phyloP scores from a whole-genome alignment of 53 echinoderm and acorn worm genomes.

The Echinometra lucunter region DNA sequence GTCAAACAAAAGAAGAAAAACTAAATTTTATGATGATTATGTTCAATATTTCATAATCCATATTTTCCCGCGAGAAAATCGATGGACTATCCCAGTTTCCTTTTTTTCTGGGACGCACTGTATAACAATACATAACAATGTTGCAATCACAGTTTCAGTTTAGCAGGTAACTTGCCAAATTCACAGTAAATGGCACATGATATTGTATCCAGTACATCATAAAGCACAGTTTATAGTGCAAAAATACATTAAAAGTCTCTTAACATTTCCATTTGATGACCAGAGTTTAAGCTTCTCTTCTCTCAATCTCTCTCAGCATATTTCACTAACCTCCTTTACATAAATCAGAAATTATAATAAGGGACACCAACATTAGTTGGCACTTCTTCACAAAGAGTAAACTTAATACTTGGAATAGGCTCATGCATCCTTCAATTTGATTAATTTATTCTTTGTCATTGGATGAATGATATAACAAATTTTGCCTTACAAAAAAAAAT shows the following conservation, averaged over 20 bases:
- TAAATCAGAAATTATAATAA: slow-evolving; percentile 16
- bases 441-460: slow-evolving; percentile 16
- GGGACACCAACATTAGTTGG: slow-evolving; percentile 17
- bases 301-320: slow-evolving; percentile 17
- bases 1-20: slow-evolving; percentile 41
- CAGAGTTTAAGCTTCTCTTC: slow-evolving; percentile 17
- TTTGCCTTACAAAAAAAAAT: slow-evolving; percentile 16
- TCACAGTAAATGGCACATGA: slow-evolving; percentile 17
- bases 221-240: slow-evolving; percentile 17
- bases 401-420: slow-evolving; percentile 17
- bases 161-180: slow-evolving; percentile 17
- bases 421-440: slow-evolving; percentile 17
- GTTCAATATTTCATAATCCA: slow-evolving; percentile 44
- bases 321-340: slow-evolving; percentile 17
- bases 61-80: slow-evolving; percentile 48
- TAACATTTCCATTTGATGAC: slow-evolving; percentile 16
- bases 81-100: slow-evolving; percentile 41
- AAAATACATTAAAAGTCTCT: slow-evolving; percentile 16
- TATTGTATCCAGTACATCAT: slow-evolving; percentile 16
- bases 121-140: slow-evolving; percentile 27
- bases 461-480: slow-evolving; percentile 16
- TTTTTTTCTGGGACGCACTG: slow-evolving; percentile 46
- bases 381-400: slow-evolving; percentile 17
- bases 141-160: slow-evolving; percentile 17
- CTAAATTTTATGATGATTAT: slow-evolving; percentile 48